phyloP scores from a whole-genome alignment of 2,113 vertebrate species.

The Butorides virescens region DNA sequence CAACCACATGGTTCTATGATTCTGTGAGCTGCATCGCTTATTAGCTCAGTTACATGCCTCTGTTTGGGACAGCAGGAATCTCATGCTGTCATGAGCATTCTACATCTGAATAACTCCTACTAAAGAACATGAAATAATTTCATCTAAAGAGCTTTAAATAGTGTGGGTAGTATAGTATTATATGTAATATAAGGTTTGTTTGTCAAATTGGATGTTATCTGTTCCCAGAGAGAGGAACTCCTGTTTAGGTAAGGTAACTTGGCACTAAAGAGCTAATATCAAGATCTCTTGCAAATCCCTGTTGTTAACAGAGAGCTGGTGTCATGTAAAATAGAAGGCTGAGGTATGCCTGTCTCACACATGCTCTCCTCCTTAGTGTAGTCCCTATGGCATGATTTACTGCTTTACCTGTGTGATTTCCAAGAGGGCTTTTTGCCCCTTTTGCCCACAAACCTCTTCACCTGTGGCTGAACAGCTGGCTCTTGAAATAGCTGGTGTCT shows the following conservation, averaged over 20 bases:
- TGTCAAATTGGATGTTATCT: neutral
- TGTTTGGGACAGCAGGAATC: neutral
- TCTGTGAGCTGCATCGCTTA: slow-evolving; percentile 8
- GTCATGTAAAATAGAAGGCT: neutral
- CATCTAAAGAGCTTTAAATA: neutral
- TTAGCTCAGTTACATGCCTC: slow-evolving; percentile 20
- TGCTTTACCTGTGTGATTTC: neutral
- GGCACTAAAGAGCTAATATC: neutral
- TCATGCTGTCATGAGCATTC: neutral
- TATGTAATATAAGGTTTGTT: neutral
- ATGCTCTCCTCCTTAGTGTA: neutral
- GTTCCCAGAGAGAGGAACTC: neutral
- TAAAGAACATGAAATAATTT: neutral
- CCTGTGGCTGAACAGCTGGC: neutral
- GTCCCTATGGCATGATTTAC: neutral
- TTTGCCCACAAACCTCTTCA: neutral
- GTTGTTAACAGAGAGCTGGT: neutral
- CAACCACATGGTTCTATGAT: too few species aligned
- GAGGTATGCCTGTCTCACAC: neutral
- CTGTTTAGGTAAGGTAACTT: neutral
- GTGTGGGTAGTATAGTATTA: neutral
- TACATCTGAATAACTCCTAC: neutral
- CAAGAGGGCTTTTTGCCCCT: neutral
- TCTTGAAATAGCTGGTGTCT: neutral
- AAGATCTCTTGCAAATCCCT: neutral